Evolutionary conservation across 1,140 invertebrate species (phyloP), one percentile per base, ranked within the genome.

Genomic region (Adoxophyes honmai): DNA sequence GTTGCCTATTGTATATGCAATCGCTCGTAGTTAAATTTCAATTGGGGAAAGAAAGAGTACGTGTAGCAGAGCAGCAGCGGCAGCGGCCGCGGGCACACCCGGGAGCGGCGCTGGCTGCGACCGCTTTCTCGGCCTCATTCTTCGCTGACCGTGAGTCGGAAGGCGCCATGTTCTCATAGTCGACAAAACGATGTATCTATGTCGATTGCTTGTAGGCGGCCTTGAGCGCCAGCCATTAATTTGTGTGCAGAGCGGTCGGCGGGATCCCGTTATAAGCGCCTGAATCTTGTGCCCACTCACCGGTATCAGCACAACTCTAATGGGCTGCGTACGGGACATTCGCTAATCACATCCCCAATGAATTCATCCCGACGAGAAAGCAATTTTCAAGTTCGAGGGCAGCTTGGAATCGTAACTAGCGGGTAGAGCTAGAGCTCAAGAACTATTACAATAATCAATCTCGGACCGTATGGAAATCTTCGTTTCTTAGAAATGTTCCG

Each of bases 201-300:
- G 79, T 85, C 82, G 82, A 85, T 79, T 77, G 73, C 74, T 81
- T 75, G 77, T 77, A 83, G 80, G 80, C 80, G 82, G 85, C 85
- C 85, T 88, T 88, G 85, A 88, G 81, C 77, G 66, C 65, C 68
- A 76, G 71, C 73, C 72, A 83, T 85, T 84, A 86, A 87, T 87
- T 85, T 81, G 82, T 83, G 85, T 84, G 81, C 81, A 77, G 67
- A 84, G 78, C 75, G 73, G 73, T 63, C 73, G 62, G 60, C 70
- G 63, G 39, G 62, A 62, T 83, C 77, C 82, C 85, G 85, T 88
- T 88, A 88, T 55, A 62, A 73, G 70, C 64, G 76, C 69, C 74
- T 84, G 76, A 78, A 82, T 82, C 71, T 82, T 61, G 63, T 64
- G 66, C 68, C 58, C 68, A 69, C 68, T 72, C 65, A 54, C 63